These are phyloP conservation scores for Macrosiphum euphorbiae DNA, from an alignment of 2,888 invertebrate species.

Conservation along the genomic window DNA sequence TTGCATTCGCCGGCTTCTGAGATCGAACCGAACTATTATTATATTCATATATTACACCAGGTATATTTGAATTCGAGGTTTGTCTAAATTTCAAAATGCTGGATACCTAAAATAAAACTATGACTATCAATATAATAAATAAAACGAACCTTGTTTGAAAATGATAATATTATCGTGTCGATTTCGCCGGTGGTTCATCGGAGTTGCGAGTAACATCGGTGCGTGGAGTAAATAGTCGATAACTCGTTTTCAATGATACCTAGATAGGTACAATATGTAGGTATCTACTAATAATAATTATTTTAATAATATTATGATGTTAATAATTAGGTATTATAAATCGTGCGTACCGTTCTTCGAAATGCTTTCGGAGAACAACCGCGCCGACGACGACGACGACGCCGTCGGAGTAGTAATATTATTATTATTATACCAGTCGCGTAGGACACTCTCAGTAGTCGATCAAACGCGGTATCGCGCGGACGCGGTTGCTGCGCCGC, in stretches of 20 bases:
- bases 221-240: neutral
- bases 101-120: neutral
- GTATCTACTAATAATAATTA: no score
- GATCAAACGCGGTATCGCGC: conserved; percentile 58
- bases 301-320: no score
- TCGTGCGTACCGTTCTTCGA: neutral
- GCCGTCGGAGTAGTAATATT: neutral
- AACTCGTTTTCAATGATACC: neutral
- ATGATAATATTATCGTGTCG: neutral
- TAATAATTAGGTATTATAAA: no score
- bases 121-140: neutral
- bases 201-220: neutral
- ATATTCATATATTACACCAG: neutral
- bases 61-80: neutral
- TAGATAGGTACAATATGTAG: no score
- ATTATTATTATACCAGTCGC: neutral
- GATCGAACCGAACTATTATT: neutral
- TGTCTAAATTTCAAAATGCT: neutral
- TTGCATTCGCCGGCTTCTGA: neutral
- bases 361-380: neutral
- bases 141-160: neutral
- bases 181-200: neutral
- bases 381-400: neutral
- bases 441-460: conserved; percentile 17
- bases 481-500: conserved; percentile 51